Evolutionary conservation across 2,797 vertebrate species (phyloP).

Genomic region (Triplophysa bombifrons): DNA sequence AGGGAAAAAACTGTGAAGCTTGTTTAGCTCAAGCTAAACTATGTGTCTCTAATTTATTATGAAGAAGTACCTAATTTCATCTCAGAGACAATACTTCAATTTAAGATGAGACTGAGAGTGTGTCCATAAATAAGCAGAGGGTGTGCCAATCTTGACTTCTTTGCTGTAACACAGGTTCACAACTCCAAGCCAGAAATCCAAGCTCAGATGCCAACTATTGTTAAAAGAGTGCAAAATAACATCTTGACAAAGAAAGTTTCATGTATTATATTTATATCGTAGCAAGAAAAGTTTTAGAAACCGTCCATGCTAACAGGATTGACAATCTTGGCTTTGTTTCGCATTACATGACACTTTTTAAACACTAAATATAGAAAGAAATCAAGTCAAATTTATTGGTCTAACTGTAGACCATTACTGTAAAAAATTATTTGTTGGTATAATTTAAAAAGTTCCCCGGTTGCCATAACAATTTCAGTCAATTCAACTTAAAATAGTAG

Average conservation of each 20-base stretch:
- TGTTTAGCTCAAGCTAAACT: conserved; percentile 34
- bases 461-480: too few species aligned
- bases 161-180: not conserved
- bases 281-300: not conserved
- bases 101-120: not conserved
- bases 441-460: too few species aligned
- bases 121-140: not conserved
- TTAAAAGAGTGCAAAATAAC: not conserved
- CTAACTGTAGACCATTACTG: too few species aligned
- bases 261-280: not conserved
- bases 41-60: conserved; percentile 31
- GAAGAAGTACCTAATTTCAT: conserved; percentile 8
- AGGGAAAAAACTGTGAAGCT: conserved; percentile 25
- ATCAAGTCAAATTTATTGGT: too few species aligned
- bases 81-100: not conserved
- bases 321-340: not conserved
- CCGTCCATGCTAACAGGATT: not conserved
- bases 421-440: too few species aligned
- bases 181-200: not conserved
- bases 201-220: conserved; percentile 8
- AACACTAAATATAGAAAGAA: not conserved
- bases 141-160: conserved; percentile 1
- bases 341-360: not conserved
- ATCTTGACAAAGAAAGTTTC: not conserved
- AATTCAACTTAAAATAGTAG: too few species aligned